Base-by-base conservation (phyloP, 2,113 vertebrate species). In the Nematolebias whitei region DNA sequence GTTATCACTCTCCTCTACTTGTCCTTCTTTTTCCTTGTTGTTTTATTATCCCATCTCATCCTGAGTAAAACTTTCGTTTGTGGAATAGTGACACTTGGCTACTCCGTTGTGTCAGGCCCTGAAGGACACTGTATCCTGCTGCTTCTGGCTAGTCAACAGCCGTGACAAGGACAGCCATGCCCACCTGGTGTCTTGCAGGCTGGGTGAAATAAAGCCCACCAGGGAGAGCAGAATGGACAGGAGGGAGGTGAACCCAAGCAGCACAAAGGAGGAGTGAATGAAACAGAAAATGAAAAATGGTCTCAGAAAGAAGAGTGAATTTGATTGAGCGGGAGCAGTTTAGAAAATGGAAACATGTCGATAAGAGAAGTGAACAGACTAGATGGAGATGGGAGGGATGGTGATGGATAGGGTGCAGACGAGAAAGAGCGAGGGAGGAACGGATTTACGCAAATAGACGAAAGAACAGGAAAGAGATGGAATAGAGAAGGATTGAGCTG, bases 271-370 rank as follows among this genome's bases (percentile, higher is more conserved):
- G 57, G 74, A 78, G 82, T 47, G 76, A 74, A 65, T 57, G 84
- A 87, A 85, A 68, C 76, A 82, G 82, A 79, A 80, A 89, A 81
- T 86, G 88, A 90, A 87, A 89, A 81, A 87, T 88, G 74, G 78
- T 61, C 71, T 69, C 70, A 22, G 58, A 79, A 83, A 71, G 71
- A 80, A 61, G 79, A 77, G 75, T 76, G 88, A 89, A 88, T 87
- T 86, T 91, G 90, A 92, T 89, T 90, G 88, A 92, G 90, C 35
- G 88, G 83, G 88, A 85, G 84, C 85, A 79, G 69, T 87, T 87
- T 85, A 85, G 89, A 90, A 91, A 91, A 90, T 92, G 90, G 89
- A 92, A 92, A 90, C 89, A 91, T 91, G 90, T 92, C 89, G 83
- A 92, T 92, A 90, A 90, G 85, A 82, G 73, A 78, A 73, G 82